A percentile compares a stretch with the other conserved stretches of the same genome.
phyloP scores from a whole-genome alignment of 2,888 invertebrate species.

The Mamestra brassicae region DNA sequence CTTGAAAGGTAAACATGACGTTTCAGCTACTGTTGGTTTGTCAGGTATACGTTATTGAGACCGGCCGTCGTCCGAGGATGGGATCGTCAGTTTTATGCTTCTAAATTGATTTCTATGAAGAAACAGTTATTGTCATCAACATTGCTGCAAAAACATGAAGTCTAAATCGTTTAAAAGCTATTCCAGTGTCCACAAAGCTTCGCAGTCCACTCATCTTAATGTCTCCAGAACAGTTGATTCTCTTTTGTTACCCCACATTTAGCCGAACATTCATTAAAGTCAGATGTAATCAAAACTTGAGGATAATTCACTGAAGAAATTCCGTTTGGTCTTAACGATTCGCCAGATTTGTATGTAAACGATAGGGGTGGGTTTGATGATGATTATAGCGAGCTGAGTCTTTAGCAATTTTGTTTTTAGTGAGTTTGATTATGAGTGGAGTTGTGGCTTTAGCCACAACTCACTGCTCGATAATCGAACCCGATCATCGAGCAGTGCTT shows the following conservation, averaged over 20 bases:
- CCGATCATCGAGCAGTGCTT: too few relatives aligned
- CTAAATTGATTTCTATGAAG: background rate
- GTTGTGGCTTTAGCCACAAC: background rate
- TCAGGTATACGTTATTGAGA: too few relatives aligned
- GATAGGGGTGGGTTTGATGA: conserved; percentile 1
- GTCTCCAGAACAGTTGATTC: conserved; percentile 32
- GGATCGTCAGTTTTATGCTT: too few relatives aligned
- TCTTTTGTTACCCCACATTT: conserved; percentile 56
- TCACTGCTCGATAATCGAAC: too few relatives aligned
- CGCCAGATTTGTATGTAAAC: conserved; percentile 54
- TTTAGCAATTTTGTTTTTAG: background rate
- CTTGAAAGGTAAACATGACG: too few relatives aligned
- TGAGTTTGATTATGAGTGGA: background rate
- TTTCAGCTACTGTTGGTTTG: too few relatives aligned
- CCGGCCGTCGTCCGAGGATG: too few relatives aligned
- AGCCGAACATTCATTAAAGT: conserved; percentile 57
- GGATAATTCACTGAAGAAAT: conserved; percentile 57
- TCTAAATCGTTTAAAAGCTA: background rate
- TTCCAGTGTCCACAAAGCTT: background rate
- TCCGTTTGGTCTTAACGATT: conserved; percentile 47
- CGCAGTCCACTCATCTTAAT: conserved; percentile 20
- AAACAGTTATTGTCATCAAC: background rate
- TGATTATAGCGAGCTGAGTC: background rate
- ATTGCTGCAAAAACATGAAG: background rate
- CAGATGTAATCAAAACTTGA: conserved; percentile 62